A percentile compares a stretch with the other conserved stretches of the same genome.
Conservation (phyloP, 2,113 vertebrate species). For the Grantiella picta region DNA sequence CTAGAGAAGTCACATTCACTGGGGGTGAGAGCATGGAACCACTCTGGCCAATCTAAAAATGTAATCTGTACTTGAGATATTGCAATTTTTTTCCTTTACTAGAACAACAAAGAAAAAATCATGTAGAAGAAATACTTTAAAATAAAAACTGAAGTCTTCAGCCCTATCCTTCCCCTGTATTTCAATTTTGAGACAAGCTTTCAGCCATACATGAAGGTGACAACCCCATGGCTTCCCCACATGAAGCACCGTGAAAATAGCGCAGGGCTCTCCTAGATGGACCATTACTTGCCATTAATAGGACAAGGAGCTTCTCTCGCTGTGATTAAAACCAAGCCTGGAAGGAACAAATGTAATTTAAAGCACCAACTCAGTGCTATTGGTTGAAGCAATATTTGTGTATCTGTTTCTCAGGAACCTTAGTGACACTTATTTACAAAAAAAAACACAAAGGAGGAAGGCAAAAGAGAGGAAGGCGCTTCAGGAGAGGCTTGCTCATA, state of each 20-base stretch:
- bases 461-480: neutral
- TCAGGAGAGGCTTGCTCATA: neutral
- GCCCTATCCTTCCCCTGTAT: neutral
- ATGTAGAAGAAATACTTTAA: neutral
- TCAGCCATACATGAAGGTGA: neutral
- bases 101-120: neutral
- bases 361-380: neutral
- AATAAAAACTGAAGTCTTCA: neutral
- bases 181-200: neutral
- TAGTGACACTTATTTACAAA: neutral
- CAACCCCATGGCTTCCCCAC: neutral
- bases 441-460: neutral
- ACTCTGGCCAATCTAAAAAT: neutral
- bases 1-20: neutral
- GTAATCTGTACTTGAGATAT: accelerated
- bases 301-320: neutral
- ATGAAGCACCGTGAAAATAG: neutral
- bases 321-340: neutral
- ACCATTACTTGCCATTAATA: neutral
- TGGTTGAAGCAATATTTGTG: neutral
- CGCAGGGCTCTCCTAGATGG: neutral
- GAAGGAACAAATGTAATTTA: neutral
- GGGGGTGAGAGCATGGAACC: accelerated
- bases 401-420: neutral
- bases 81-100: neutral